Evolutionary conservation across 1,140 invertebrate genomes (phyloP), one percentile per base, ranked within the genome.

Genomic region (Asbolus verrucosus): DNA sequence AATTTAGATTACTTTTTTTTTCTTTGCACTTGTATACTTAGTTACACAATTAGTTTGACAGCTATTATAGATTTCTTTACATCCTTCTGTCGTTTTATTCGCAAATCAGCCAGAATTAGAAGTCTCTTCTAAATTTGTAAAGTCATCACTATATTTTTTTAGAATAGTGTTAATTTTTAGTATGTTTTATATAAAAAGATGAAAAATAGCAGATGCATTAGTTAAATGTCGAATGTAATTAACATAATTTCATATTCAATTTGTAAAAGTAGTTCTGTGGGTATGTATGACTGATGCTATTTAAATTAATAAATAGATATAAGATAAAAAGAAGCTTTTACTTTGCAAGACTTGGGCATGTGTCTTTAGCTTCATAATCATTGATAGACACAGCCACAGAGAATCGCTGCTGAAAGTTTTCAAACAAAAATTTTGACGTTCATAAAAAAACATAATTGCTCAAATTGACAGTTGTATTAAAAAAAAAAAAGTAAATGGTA

Each of bases 221-320:
- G 61, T 39, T 63, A 41, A 63, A 63, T 63, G 61, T 63, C 31
- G 31, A 62, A 62, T 62, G 18, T 63, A 63, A 63, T 63, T 27
- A 41, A 39, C 36, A 63, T 63, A 63, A 63, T 63, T 63, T 63
- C 61, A 39, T 63, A 63, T 63, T 63, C 33, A 41, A 63, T 39
- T 63, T 63, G 19, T 63, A 41, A 63, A 62, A 63, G 61, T 63
- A 63, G 61, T 63, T 63, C 36, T 63, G 61, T 63, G 61, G 61
- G 61, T 63, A 63, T 63, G 61, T 63, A 63, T 63, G 61, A 63
- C 61, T 63, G 61, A 63, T 63, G 61, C 61, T 63, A 63, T 63
- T 63, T 63, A 63, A 38, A 41, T 63, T 63, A 63, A 63, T 63
- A 63, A 63, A 63, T 54, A 54, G 46, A 4, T 54, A 54, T 54